Evolutionary conservation across 2,888 invertebrate species (phyloP).

Genomic region (Agrotis clavis): DNA sequence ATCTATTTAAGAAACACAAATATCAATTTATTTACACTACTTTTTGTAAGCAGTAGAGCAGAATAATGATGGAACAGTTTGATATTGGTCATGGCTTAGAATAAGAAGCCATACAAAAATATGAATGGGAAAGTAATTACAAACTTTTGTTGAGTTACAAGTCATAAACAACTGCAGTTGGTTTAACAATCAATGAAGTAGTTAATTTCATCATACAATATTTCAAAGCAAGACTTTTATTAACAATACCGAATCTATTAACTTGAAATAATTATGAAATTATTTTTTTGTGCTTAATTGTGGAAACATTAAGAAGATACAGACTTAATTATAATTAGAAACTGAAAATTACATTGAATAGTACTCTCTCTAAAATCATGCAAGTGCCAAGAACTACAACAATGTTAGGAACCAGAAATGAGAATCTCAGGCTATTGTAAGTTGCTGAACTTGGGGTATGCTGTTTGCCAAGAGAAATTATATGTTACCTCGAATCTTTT

Average conservation of each 20-base stretch:
- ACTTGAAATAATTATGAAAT: conserved; percentile 1
- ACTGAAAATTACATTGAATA: neutral
- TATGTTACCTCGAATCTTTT: conserved; percentile 94
- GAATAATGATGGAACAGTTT: neutral
- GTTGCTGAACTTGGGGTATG: neutral
- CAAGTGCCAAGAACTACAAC: neutral
- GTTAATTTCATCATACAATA: neutral
- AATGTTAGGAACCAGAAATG: neutral
- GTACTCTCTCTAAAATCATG: neutral
- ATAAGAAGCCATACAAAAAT: conserved; percentile 26
- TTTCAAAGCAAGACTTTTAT: neutral
- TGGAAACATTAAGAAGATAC: neutral
- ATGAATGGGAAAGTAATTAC: conserved; percentile 15
- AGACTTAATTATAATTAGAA: neutral
- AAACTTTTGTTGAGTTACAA: neutral
- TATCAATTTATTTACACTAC: conserved; percentile 26
- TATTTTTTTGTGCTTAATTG: neutral
- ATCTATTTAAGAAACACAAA: conserved; percentile 24
- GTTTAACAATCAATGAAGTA: neutral
- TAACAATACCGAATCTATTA: neutral
- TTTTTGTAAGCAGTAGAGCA: neutral
- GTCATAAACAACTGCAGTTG: neutral
- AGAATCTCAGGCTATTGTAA: neutral
- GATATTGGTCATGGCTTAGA: conserved; percentile 5
- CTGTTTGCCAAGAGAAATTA: neutral